Evolutionary conservation across 2,113 vertebrate species (phyloP).

Genomic region (Triplophysa tibetana): DNA sequence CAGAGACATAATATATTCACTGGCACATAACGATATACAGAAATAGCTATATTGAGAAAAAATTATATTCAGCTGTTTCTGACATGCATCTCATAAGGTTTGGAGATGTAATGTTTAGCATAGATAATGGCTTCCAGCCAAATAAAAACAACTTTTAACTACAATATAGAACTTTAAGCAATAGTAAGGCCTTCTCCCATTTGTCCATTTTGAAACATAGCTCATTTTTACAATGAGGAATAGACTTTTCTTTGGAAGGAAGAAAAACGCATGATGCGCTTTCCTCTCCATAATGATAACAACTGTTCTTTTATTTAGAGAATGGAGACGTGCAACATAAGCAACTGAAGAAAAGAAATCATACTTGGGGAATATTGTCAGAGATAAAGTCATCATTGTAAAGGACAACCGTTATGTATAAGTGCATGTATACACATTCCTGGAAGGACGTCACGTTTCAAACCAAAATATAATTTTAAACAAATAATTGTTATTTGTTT

Average conservation of each 20-base stretch:
- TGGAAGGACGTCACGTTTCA: too few species aligned
- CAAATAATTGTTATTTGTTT: too few species aligned
- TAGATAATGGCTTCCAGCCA: conserved; percentile 56
- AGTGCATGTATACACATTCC: not conserved
- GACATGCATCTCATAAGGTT: conserved; percentile 38
- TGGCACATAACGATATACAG: not conserved
- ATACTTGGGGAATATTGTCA: not conserved
- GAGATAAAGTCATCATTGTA: not conserved
- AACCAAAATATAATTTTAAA: too few species aligned
- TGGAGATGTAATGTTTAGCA: conserved; percentile 46
- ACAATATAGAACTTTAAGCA: conserved; percentile 54
- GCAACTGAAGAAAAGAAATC: not conserved
- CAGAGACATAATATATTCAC: too few species aligned
- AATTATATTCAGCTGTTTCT: conserved; percentile 39
- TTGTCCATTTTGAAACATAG: conserved; percentile 24
- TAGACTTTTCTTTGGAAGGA: conserved; percentile 43
- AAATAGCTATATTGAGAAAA: conserved; percentile 12
- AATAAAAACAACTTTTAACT: conserved; percentile 58
- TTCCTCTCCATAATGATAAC: conserved; percentile 39
- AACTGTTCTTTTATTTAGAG: conserved; percentile 31
- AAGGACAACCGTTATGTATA: not conserved
- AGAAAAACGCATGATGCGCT: conserved; percentile 45
- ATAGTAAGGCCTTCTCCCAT: conserved; percentile 40
- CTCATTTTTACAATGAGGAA: conserved; percentile 53
- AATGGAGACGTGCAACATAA: not conserved